Evolutionary conservation across 2,888 invertebrate genomes (phyloP), one percentile per base, ranked within the genome.

Genomic region (Reticulitermes lucifugus): DNA sequence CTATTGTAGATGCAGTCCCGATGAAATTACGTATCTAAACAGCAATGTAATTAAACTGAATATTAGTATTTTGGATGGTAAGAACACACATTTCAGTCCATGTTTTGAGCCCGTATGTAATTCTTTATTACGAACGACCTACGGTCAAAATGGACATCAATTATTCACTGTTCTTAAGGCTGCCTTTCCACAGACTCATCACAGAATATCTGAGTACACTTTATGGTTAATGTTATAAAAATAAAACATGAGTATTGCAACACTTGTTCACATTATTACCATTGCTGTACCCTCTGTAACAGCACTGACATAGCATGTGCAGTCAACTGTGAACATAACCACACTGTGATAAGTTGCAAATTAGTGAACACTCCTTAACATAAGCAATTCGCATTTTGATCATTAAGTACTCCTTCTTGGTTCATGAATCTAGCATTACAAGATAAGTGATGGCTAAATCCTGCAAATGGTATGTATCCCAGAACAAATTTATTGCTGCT

Each of bases 231-330:
- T 4, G 25, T 65, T 25, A 25, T 65, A 65, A 55, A 55, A 55
- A 55, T 18, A 46, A 65, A 65, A 65, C n/a, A n/a, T 65, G 65
- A 65, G 65, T 65, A 65, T 65, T 65, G 65, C 65, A 65, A 65
- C 65, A 65, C n/a, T 65, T 65, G 65, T 65, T 65, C 65, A 65
- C 65, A 65, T 65, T 65, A 65, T 10, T 25, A 65, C 65, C 65
- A 65, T n/a, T 25, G n/a, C n/a, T 25, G 10, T 25, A 25, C 65
- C 1, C n/a, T 6, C 65, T 25, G 14, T 65, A 4, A 7, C 65
- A 65, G n/a, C n/a, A n/a, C n/a, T 65, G 65, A 25, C 6, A 60
- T 18, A 60, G 21, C 6, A 60, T 60, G n/a, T 60, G n/a, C 25
- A 65, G 25, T 25, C 65, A 65, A 65, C 65, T 65, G n/a, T 65